Evolutionary conservation across 1,140 invertebrate genomes (phyloP).

Genomic region (Ceratosolen fusciceps): DNA sequence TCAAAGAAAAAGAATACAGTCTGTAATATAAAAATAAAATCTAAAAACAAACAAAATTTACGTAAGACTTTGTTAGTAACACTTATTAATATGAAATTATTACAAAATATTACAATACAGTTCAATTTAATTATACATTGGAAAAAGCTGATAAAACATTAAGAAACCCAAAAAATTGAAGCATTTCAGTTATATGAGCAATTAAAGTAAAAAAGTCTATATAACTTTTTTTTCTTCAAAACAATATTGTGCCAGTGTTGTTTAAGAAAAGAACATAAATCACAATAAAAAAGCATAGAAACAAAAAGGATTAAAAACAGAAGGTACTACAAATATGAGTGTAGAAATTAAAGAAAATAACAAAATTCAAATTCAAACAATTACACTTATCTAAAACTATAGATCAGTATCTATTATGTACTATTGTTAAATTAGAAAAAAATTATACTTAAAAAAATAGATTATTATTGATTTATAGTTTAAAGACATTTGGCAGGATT

Average conservation of each 20-base stretch:
- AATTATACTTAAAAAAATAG: constrained; percentile 40
- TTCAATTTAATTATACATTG: constrained; percentile 31
- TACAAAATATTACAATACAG: background rate
- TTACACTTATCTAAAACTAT: background rate
- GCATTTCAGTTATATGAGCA: constrained; percentile 11
- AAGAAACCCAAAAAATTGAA: constrained; percentile 27
- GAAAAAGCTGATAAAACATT: constrained; percentile 41
- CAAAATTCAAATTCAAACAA: background rate
- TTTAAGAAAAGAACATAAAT: constrained; percentile 14
- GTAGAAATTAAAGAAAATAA: background rate
- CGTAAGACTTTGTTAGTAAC: constrained; percentile 17
- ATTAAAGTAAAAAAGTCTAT: constrained; percentile 8
- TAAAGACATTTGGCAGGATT: constrained; percentile 28
- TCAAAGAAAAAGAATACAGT: constrained; percentile 49
- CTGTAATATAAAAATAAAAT: constrained; percentile 33
- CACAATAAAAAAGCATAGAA: background rate
- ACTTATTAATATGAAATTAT: constrained; percentile 15
- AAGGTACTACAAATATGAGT: constrained; percentile 5
- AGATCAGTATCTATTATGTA: constrained; percentile 18
- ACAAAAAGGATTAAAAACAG: constrained; percentile 2
- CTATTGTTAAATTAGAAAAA: constrained; percentile 46
- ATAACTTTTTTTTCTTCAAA: no score
- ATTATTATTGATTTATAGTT: constrained; percentile 45
- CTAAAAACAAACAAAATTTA: constrained; percentile 45
- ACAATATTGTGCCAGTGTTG: background rate